Base-by-base conservation (phyloP, 2,888 invertebrate species). In the Pseudanteris insignis region DNA sequence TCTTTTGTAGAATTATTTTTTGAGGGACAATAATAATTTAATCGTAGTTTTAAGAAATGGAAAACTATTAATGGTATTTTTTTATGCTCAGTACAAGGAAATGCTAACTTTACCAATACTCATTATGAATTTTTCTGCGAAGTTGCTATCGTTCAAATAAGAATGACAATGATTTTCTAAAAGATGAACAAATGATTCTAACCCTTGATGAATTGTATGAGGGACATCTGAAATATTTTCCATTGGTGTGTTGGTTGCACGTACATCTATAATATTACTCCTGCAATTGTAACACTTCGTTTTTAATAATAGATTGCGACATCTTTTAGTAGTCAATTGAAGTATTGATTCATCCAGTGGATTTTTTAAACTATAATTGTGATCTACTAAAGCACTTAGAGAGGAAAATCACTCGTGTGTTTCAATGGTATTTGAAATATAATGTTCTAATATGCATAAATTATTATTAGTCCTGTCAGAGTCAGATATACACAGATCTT, bases 11-110 rank as follows among this genome's bases (percentile, higher is more conserved):
- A 12, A 29, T 40, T 29, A 7, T 18, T 40, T 1, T 14, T 7
- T 2, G 15, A 3, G 3, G 3, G 21, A 24, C 15, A 7, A 24
- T 43, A 15, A 2, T 5, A 12, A 18, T 18, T 32, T 32, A 43
- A 24, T 7, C 30, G 43, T 7, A 21, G 24, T 2, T 12, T 13
- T 44, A 44, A 29, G 13, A 47, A 47, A 29, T 36, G 28, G 13
- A 28, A 37, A 37, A 7, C 7, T 3, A 47, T 47, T 6, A 34
- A 15, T 26, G 34, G 33, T 12, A 34, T 13, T 11, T 7, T 24
- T 38, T 38, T 29, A 21, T 48, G 48, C 3, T 38, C 12, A n/a
- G n/a, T 12, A 25, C 38, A 48, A 3, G 48, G 48, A 9, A 48
- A 48, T 32, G n/a, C 18, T 26, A n/a, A 48, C 21, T 13, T 30